Evolutionary conservation across 2,888 invertebrate species (phyloP), one percentile per base, ranked within the genome.

Genomic region (Microctonus aethiopoides): DNA sequence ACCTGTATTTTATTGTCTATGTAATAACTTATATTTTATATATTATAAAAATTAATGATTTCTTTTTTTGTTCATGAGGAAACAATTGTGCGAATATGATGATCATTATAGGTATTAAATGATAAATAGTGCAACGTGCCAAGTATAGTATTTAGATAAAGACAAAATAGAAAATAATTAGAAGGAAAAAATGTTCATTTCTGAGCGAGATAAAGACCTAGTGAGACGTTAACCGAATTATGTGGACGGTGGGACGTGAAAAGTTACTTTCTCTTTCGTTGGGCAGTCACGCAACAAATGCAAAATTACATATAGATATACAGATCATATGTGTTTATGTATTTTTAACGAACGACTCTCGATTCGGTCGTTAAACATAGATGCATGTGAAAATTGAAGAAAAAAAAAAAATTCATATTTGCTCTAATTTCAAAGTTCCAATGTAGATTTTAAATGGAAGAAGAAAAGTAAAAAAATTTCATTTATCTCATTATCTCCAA

Each of bases 231-330:
- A 54, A 60, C 61, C 60, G 54, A 70, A 70, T 69, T 65, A 26
- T 51, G 39, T 59, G 52, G 52, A 59, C 32, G 52, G 26, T 36
- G 65, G 22, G 56, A 65, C 65, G 64, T 54, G 54, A 61, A 70
- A 70, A 39, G 65, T 54, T 22, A 70, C 70, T 65, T 65, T 70
- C 65, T 70, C 70, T 70, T 65, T 66, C 41, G 32, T 57, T 41
- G 36, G 51, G 57, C 32, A 54, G 59, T 70, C 70, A 66, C 60
- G 70, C 70, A 70, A 70, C 61, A 60, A 59, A 65, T 70, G 54
- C 54, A 51, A 70, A 70, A 61, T 36, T 60, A 41, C 41, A 61
- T 10, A 36, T 16, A 46, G 16, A 46, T 46, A n/a, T 16, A 46
- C 7, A 5, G 29, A 29, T n/a, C n/a, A n/a, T n/a, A n/a, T n/a